Evolutionary conservation across 2,888 invertebrate genomes (phyloP), one percentile per base, ranked within the genome.

Genomic region (Lochmaea crataegi): DNA sequence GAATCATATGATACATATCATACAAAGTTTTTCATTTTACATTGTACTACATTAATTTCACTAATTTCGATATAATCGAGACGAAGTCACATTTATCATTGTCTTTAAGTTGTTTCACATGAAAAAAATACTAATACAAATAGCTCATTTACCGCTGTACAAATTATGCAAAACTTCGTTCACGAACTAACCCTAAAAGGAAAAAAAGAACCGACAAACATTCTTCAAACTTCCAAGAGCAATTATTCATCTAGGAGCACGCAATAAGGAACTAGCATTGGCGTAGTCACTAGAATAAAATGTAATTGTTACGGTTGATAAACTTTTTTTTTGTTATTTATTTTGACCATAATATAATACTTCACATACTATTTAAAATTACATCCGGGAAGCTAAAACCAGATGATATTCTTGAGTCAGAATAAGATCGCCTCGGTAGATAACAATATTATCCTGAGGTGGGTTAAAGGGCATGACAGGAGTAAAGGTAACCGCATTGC

Each of bases 141-240:
- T 41, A 42, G 42, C 38, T 63, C 61, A 63, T 63, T 42, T 41
- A 63, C 61, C 42, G 61, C 9, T 63, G 42, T 22, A 18, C 42
- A 42, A 63, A 63, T 63, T 63, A 63, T 63, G 61, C 42, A 42
- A 63, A 63, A 42, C 42, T 42, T 9, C 18, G 16, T 63, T 63
- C 42, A 63, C 61, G 61, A 63, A 63, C 61, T 63, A 63, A 63
- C 61, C 61, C 18, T 38, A 4, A 42, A 63, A 63, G 42, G 42
- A 42, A 63, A 63, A 63, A 63, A 63, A 42, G 42, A 42, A 63
- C 61, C 42, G 61, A 9, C 42, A 41, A 63, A 63, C 61, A 63
- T 63, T 63, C 42, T 63, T 63, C 61, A 63, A 63, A 63, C 61
- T 63, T 42, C 61, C 61, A 63, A 63, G 61, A 42, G 61, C 12